Evolutionary conservation across 1,140 invertebrate genomes (phyloP).

Genomic region (Drosophila novamexicana): DNA sequence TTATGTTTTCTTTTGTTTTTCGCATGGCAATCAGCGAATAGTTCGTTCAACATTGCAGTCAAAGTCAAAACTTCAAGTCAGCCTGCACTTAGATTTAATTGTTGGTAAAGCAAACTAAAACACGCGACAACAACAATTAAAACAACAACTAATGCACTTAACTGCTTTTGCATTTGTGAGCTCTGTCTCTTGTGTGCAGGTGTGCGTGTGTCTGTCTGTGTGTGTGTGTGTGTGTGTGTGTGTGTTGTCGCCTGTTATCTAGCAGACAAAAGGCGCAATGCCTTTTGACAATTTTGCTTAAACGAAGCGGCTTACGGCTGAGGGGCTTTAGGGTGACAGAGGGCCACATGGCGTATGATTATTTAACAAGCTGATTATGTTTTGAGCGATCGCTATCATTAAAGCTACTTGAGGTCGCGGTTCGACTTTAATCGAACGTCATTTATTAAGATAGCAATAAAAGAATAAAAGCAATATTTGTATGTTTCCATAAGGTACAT

Average conservation of each 20-base stretch:
- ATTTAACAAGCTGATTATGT: not conserved
- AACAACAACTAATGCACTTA: constrained; percentile 32
- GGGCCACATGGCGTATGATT: constrained; percentile 5
- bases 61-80: constrained; percentile 30
- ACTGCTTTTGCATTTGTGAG: constrained; percentile 30
- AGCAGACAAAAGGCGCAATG: not conserved
- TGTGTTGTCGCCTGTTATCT: constrained; percentile 1
- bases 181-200: not conserved
- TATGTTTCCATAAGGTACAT: too few species aligned
- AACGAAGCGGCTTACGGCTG: not conserved
- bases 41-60: constrained; percentile 21
- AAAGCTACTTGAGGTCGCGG: not conserved
- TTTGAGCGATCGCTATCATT: not conserved
- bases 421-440: not conserved
- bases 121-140: constrained; percentile 10
- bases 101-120: constrained; percentile 31
- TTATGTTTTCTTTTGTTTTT: not conserved
- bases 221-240: not conserved
- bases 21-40: not conserved
- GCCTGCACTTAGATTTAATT: not conserved
- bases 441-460: not conserved
- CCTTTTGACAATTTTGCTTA: not conserved
- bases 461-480: not conserved
- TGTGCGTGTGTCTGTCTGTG: not conserved
- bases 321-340: not conserved